Evolutionary conservation across 1,140 invertebrate species (phyloP), one percentile per base, ranked within the genome.

Genomic region (Elysia chlorotica): DNA sequence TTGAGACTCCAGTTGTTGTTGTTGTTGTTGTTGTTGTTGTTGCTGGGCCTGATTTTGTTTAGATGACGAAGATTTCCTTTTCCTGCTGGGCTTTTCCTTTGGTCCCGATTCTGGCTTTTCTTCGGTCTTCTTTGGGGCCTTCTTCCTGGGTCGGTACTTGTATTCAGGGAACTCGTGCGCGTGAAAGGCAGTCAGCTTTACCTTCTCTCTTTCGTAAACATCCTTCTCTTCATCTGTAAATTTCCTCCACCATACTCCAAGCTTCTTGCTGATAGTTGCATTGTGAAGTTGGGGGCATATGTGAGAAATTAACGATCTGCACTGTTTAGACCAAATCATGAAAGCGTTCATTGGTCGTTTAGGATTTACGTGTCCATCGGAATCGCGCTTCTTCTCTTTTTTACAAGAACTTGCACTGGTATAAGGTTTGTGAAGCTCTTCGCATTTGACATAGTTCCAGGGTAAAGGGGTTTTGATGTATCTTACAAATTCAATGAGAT

Each of bases 381-480:
- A n/a, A 28, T 71, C 69, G 61, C 63, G 61, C 69, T 71, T 71
- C 33, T 71, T 71, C 59, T 71, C 69, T 71, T 71, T 71, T 31
- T 71, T 71, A 28, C 69, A 71, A 28, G 61, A 62, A 1, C 57
- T 61, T 4, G 63, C 69, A 2, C 61, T 59, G 17, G 69, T 71
- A 35, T 71, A 71, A 10, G 57, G 31, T 48, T 38, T 62, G 31
- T 30, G 25, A 2, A 71, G 69, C 63, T 71, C 69, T 28, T 71
- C 23, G 23, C 57, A 59, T n/a, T 71, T 25, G 25, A 71, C 69
- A 30, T 62, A 71, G n/a, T 71, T 71, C 69, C 69, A 71, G 10
- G 57, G 57, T 14, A 62, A 61, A 23, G 56, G 56, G 3, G 63
- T 28, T n/a, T 33, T 48, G 2, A 71, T 61, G n/a, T 37, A 48